Percentiles rank a stretch among this genome's conserved stretches.
Conservation (phyloP, 2,888 invertebrate genomes). For the Xestia rhomboidea region DNA sequence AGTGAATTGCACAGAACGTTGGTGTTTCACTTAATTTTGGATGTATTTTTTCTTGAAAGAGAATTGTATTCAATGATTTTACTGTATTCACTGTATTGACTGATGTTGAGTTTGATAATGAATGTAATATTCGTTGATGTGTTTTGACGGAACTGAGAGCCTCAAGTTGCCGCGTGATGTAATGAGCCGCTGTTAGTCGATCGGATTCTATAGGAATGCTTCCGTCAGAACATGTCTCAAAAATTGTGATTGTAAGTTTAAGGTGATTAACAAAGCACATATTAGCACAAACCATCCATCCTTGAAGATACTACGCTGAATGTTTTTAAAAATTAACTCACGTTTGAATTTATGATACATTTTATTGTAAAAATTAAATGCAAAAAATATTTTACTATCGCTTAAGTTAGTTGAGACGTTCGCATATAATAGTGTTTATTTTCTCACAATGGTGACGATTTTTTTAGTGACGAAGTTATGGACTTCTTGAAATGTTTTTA, state of each 20-base stretch:
- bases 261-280: conserved; percentile 88
- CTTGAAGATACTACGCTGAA: conserved; percentile 87
- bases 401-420: conserved; percentile 90
- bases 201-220: conserved; percentile 46
- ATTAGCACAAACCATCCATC: conserved; percentile 90
- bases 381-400: conserved; percentile 89
- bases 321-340: conserved; percentile 88
- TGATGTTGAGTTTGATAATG: conserved; percentile 85
- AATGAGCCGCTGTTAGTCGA: conserved; percentile 47
- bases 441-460: conserved; percentile 81
- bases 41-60: conserved; percentile 87
- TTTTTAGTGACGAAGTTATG: conserved; percentile 81
- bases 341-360: conserved; percentile 91
- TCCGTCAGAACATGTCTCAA: conserved; percentile 69
- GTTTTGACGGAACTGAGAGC: conserved; percentile 62
- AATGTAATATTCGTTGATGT: conserved; percentile 79
- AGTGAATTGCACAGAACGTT: conserved; percentile 90
- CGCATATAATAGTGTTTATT: conserved; percentile 89
- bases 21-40: conserved; percentile 90
- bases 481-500: conserved; percentile 82
- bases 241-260: conserved; percentile 89
- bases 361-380: conserved; percentile 86
- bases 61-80: conserved; percentile 87
- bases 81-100: conserved; percentile 80
- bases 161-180: conserved; percentile 54